Conservation (phyloP, 2,888 invertebrate species). For the Heliconius ismenius region DNA sequence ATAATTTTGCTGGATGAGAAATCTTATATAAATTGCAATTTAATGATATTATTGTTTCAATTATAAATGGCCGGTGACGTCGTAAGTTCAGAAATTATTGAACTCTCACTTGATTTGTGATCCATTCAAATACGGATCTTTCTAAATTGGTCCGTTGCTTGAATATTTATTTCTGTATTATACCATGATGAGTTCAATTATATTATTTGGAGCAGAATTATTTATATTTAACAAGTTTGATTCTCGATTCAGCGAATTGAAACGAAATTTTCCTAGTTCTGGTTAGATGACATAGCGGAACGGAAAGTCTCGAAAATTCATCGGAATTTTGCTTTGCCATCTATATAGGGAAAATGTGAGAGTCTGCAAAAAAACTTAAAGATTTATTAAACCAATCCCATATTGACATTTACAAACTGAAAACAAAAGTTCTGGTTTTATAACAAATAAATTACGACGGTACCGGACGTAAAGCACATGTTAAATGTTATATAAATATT, state of each 20-base stretch:
- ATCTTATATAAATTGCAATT: slow-evolving; percentile 23
- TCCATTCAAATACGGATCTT: slow-evolving; percentile 28
- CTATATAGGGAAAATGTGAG: no score
- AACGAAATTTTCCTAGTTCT: background rate
- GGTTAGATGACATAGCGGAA: no score
- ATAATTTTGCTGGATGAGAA: slow-evolving; percentile 11
- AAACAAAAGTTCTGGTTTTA: slow-evolving; percentile 28
- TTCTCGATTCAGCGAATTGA: background rate
- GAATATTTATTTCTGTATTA: slow-evolving; percentile 16
- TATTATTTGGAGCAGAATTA: slow-evolving; percentile 1
- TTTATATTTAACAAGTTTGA: background rate
- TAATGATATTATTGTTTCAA: slow-evolving; percentile 77
- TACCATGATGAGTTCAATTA: background rate
- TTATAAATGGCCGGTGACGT: slow-evolving; percentile 73
- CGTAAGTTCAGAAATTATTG: slow-evolving; percentile 71
- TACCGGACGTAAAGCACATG: slow-evolving; percentile 29
- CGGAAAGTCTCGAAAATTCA: background rate
- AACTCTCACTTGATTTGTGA: slow-evolving; percentile 48
- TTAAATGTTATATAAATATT: slow-evolving; percentile 36
- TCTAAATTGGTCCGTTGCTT: slow-evolving; percentile 13
- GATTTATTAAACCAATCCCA: background rate
- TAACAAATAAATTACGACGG: slow-evolving; percentile 32
- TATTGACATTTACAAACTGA: slow-evolving; percentile 20
- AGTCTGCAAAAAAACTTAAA: no score
- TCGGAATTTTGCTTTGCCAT: no score